Evolutionary conservation across 2,113 vertebrate species (phyloP), one percentile per base, ranked within the genome.

Genomic region (Prietella phreatophila): DNA sequence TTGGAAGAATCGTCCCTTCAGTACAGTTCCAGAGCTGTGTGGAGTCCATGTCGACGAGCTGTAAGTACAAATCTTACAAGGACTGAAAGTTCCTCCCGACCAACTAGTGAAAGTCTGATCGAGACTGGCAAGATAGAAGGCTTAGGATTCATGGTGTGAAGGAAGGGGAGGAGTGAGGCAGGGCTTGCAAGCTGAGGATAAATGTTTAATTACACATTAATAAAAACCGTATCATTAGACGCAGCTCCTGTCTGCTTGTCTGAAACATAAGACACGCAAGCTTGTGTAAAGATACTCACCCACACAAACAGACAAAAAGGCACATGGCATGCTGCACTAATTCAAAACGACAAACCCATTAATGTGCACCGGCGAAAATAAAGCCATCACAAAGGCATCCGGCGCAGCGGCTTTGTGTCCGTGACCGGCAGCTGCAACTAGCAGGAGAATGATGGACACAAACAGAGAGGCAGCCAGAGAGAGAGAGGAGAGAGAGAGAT

Each of bases 201-300:
- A 89, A 87, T 89, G 81, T 87, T 87, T 89, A 87, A 87, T 87
- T 89, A 87, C 85, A 84, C 85, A 87, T 87, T 87, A 87, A 87
- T 84, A 87, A 84, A 89, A 89, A 89, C 53, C 60, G 53, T 80
- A 89, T 89, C 85, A 89, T 89, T 89, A 89, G 42, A 84, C 33
- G 3, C 56, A 33, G 53, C 42, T n/a, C 47, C 58, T 58, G 55
- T 58, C 85, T 85, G 83, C 53, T 30, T 85, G 63, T 50, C 47
- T 84, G 27, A 84, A 30, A 50, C 47, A 30, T 5, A 47, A 39
- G 6, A 36, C 9, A 27, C 30, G 33, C n/a, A 56, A 25, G n/a
- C 19, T 83, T 53, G 83, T 63, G 55, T 50, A 27, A 36, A 15
- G 55, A 61, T 2, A 78, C 9, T 1, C 22, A 14, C 76, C 13